A percentile compares a stretch with the other conserved stretches of the same genome.
phyloP scores from a whole-genome alignment of 2,888 invertebrate genomes.

The Agriopis leucophaearia region DNA sequence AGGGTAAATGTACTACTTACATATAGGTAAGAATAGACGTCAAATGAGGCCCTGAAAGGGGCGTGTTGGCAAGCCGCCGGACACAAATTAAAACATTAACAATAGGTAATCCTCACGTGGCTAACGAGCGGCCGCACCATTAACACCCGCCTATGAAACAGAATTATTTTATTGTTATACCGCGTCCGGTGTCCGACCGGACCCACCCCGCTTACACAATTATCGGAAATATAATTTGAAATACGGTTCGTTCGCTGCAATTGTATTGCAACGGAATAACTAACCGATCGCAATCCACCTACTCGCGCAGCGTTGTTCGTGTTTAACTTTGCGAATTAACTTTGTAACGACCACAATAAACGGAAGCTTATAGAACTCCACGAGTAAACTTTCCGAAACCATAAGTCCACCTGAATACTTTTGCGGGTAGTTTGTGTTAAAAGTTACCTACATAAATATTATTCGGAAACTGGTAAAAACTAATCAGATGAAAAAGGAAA shows the following conservation, averaged over 20 bases:
- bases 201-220: slow-evolving; percentile 64
- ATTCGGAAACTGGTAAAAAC: slow-evolving; percentile 47
- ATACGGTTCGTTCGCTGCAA: slow-evolving; percentile 52
- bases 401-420: slow-evolving; percentile 42
- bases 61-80: slow-evolving; percentile 55
- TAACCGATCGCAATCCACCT: slow-evolving; percentile 33
- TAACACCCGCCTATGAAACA: slow-evolving; percentile 77
- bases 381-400: slow-evolving; percentile 39
- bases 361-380: slow-evolving; percentile 42
- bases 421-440: slow-evolving; percentile 44
- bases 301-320: slow-evolving; percentile 34
- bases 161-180: slow-evolving; percentile 79
- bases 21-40: slow-evolving; percentile 27
- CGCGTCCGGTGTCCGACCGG: slow-evolving; percentile 53
- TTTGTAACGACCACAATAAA: slow-evolving; percentile 47
- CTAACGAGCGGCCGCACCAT: slow-evolving; percentile 79
- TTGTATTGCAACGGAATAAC: slow-evolving; percentile 45
- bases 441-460: slow-evolving; percentile 45
- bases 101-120: slow-evolving; percentile 79
- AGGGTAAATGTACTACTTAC: not conserved
- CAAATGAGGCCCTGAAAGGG: slow-evolving; percentile 45
- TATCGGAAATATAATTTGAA: slow-evolving; percentile 61
- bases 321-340: slow-evolving; percentile 45
- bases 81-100: slow-evolving; percentile 84
- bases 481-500: slow-evolving; percentile 60